These are phyloP conservation scores for Procambarus virginalis DNA, from an alignment of 1,140 invertebrate species.

Conservation along the genomic window DNA sequence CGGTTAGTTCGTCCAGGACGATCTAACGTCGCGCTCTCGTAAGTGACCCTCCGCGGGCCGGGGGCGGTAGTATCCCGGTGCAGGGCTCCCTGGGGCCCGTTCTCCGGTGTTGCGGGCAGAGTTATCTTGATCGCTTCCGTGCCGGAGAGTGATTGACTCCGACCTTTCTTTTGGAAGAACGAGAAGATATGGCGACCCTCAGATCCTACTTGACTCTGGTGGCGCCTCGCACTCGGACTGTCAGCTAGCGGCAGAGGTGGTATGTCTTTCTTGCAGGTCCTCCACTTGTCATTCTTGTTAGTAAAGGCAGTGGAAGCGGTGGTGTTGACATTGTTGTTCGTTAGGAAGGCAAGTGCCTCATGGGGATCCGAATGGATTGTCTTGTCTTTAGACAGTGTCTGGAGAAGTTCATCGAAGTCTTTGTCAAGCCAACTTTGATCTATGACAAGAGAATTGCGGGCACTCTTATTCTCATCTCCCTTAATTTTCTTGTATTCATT, in stretches of 20 bases:
- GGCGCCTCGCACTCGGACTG: conserved; percentile 33
- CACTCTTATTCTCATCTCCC: conserved; percentile 52
- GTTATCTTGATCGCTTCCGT: conserved; percentile 66
- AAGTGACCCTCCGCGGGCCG: conserved; percentile 23
- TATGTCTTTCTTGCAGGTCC: conserved; percentile 42
- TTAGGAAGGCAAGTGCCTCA: conserved; percentile 23
- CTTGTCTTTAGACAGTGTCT: conserved; percentile 43
- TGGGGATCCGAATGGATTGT: conserved; percentile 32
- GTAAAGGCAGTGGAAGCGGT: conserved; percentile 22
- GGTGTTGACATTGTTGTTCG: conserved; percentile 18
- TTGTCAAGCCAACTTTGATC: conserved; percentile 58
- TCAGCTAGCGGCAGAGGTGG: conserved; percentile 40
- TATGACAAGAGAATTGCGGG: conserved; percentile 38
- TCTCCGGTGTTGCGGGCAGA: conserved; percentile 50
- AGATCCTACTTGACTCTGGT: conserved; percentile 37
- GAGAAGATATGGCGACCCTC: conserved; percentile 65
- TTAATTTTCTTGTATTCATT: conserved; percentile 63
- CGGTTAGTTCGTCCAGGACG: conserved; percentile 45
- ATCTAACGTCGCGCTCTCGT: conserved; percentile 39
- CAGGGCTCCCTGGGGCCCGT: conserved; percentile 10
- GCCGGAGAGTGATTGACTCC: conserved; percentile 60
- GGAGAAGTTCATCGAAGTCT: conserved; percentile 58
- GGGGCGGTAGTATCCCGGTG: not conserved
- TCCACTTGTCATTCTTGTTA: conserved; percentile 48
- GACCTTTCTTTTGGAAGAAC: conserved; percentile 68